A percentile compares a stretch with the other conserved stretches of the same genome.
These are phyloP conservation scores for Allygus modestus DNA, from an alignment of 2,888 invertebrate species.

Conservation along the genomic window DNA sequence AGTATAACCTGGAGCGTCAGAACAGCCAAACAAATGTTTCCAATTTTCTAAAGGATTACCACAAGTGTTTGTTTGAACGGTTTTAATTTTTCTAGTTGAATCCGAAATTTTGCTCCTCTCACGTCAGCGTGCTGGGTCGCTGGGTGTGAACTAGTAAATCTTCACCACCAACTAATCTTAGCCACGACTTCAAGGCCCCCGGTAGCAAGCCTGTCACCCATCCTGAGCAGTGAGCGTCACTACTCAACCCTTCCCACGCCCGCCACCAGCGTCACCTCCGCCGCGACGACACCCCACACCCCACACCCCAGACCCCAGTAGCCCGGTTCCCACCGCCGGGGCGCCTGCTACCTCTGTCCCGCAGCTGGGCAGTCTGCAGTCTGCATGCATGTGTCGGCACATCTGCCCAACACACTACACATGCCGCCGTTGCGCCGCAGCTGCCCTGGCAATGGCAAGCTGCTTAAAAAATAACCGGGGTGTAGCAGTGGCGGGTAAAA, in stretches of 20 bases:
- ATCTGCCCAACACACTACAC: conserved; percentile 2
- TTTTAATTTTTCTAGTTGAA: too few species aligned
- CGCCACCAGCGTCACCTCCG: background rate
- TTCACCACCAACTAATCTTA: too few species aligned
- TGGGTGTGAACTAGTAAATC: too few species aligned
- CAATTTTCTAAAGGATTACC: too few species aligned
- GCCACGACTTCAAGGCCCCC: too few species aligned
- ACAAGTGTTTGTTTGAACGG: too few species aligned
- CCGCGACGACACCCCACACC: background rate
- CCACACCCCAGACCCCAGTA: background rate
- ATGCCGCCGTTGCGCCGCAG: background rate
- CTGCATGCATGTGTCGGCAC: conserved; percentile 12
- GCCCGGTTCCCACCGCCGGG: conserved; percentile 24
- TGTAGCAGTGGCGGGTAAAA: background rate
- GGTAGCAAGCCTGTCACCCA: too few species aligned
- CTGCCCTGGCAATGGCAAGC: background rate
- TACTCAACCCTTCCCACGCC: background rate
- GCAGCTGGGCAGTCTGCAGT: conserved; percentile 21
- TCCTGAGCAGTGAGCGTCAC: too few species aligned
- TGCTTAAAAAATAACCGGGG: conserved; percentile 24
- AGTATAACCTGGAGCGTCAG: too few species aligned
- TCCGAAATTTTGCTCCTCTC: too few species aligned
- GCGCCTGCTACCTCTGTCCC: background rate
- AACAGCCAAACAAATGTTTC: too few species aligned
- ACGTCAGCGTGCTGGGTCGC: too few species aligned